A percentile compares a stretch with the other conserved stretches of the same genome.
phyloP scores from a whole-genome alignment of 2,888 invertebrate species.

The Steinernema hermaphroditum region DNA sequence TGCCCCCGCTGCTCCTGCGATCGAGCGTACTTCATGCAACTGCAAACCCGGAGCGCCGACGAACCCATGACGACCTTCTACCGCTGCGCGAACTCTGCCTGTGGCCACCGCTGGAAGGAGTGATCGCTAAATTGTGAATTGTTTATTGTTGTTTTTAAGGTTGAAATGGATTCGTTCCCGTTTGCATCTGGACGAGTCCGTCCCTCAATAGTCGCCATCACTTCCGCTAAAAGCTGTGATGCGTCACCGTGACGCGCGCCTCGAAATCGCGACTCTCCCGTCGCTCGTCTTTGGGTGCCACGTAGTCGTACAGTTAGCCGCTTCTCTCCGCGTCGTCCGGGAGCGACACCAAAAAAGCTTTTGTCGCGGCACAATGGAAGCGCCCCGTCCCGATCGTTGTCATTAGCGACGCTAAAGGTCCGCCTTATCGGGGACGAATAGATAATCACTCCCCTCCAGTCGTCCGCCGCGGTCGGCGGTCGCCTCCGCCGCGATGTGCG shows the following conservation, averaged over 20 bases:
- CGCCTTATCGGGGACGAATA: slow-evolving; percentile 15
- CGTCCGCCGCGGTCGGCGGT: neutral
- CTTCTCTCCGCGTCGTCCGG: neutral
- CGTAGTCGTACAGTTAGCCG: neutral
- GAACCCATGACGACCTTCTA: slow-evolving; percentile 99
- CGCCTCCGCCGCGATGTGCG: neutral
- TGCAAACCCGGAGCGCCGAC: slow-evolving; percentile 96
- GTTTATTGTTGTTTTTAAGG: neutral
- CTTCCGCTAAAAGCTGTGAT: too few species aligned
- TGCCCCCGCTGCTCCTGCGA: slow-evolving; percentile 88
- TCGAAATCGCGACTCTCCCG: too few species aligned
- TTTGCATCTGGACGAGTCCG: neutral
- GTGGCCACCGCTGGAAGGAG: slow-evolving; percentile 92
- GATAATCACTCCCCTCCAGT: neutral
- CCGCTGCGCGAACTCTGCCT: slow-evolving; percentile 85
- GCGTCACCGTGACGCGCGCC: too few species aligned
- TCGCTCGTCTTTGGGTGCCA: too few species aligned
- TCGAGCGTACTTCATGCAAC: slow-evolving; percentile 92
- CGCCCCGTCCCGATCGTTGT: too few species aligned
- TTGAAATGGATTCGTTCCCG: neutral
- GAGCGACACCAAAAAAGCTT: neutral
- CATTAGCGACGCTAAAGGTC: slow-evolving; percentile 20
- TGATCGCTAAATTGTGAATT: slow-evolving; percentile 39
- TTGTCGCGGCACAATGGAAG: too few species aligned
- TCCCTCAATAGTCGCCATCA: too few species aligned